Percentiles rank a stretch among this genome's conserved stretches.
phyloP scores from a whole-genome alignment of 2,113 vertebrate species.

The Atractosteus spatula region DNA sequence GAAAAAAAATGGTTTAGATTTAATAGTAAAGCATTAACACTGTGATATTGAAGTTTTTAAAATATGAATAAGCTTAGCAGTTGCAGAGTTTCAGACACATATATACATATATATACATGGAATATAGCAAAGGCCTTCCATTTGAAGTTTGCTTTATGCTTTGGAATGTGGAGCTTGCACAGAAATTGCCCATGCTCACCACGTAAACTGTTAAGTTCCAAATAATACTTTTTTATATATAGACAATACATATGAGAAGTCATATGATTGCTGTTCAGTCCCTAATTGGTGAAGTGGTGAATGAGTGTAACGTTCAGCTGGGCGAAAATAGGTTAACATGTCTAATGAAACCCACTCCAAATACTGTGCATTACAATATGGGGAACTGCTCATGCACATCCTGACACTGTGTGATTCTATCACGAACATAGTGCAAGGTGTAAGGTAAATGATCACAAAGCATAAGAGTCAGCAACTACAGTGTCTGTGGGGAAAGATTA shows the following conservation, averaged over 20 bases:
- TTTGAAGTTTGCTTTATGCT: not conserved
- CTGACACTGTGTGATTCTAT: not conserved
- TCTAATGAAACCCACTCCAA: not conserved
- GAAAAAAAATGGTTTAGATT: conserved; percentile 1
- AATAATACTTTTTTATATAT: no score
- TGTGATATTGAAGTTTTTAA: not conserved
- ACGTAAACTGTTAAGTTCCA: no score
- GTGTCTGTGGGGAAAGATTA: no score
- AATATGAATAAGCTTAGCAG: not conserved
- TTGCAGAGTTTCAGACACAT: not conserved
- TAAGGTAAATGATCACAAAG: not conserved
- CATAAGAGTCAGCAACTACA: not conserved
- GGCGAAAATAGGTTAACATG: conserved; percentile 1
- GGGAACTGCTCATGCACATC: not conserved
- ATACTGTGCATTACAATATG: no score
- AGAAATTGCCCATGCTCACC: no score
- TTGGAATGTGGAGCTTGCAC: not conserved
- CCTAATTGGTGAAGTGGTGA: not conserved
- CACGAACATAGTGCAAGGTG: not conserved
- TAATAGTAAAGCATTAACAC: not conserved
- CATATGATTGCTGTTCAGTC: not conserved
- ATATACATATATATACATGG: no score
- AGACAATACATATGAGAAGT: not conserved
- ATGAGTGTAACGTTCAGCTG: no score
- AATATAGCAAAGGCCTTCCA: conserved; percentile 3